A percentile compares a stretch with the other conserved stretches of the same genome.
phyloP scores from a whole-genome alignment of 2,888 invertebrate species.

The Tineola bisselliella region DNA sequence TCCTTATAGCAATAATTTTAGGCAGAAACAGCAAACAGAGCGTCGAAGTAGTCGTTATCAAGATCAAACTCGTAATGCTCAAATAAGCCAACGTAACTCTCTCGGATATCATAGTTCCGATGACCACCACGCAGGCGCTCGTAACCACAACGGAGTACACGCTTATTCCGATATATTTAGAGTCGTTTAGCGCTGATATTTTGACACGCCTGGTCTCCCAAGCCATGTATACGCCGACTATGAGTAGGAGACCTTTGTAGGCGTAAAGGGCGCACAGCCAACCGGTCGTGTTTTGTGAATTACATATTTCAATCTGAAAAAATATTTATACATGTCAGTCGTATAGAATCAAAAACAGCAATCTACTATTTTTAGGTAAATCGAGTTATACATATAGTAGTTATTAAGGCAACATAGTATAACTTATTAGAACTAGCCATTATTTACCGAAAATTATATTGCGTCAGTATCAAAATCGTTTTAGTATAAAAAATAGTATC shows the following conservation, averaged over 20 bases:
- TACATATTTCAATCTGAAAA: constrained; percentile 86
- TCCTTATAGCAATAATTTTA: constrained; percentile 80
- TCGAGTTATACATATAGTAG: no score
- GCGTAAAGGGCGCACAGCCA: constrained; percentile 92
- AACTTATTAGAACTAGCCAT: no score
- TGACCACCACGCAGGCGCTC: constrained; percentile 85
- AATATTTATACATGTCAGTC: no score
- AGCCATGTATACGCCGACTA: constrained; percentile 94
- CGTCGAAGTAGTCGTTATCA: constrained; percentile 87
- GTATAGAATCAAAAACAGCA: no score
- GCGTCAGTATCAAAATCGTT: no score
- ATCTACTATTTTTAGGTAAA: no score
- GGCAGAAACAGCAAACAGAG: constrained; percentile 87
- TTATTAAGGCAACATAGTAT: no score
- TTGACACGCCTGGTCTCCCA: constrained; percentile 95
- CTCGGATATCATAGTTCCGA: constrained; percentile 88
- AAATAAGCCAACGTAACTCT: constrained; percentile 82
- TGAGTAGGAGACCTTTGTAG: constrained; percentile 87
- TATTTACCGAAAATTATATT: no score
- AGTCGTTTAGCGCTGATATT: constrained; percentile 91
- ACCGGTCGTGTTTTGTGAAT: constrained; percentile 85
- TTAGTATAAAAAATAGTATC: no score
- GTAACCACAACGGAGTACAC: constrained; percentile 92
- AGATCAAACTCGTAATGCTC: constrained; percentile 83
- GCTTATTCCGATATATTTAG: constrained; percentile 92